A percentile compares a stretch with the other conserved stretches of the same genome.
These are phyloP conservation scores for Urocolius indicus DNA, from an alignment of 2,113 vertebrate genomes.

Conservation along the genomic window DNA sequence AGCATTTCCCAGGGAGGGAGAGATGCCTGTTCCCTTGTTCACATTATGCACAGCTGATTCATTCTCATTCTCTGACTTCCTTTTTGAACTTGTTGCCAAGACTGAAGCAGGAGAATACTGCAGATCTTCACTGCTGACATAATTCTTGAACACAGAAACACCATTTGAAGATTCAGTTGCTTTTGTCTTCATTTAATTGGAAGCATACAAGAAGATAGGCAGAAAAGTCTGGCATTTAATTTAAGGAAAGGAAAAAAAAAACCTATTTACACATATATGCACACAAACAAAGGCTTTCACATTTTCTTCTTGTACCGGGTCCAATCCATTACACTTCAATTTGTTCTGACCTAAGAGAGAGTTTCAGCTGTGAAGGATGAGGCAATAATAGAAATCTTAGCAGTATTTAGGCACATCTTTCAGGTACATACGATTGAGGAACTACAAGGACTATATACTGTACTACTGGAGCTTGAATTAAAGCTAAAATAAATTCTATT, in stretches of 20 bases:
- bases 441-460: background rate
- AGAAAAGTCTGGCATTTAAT: background rate
- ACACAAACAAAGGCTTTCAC: slow-evolving; percentile 41
- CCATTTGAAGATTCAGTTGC: background rate
- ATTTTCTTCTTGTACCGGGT: slow-evolving; percentile 64
- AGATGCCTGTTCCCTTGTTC: slow-evolving; percentile 67
- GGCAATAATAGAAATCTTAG: slow-evolving; percentile 67
- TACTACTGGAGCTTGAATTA: background rate
- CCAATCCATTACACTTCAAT: slow-evolving; percentile 46
- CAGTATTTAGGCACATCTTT: slow-evolving; percentile 45
- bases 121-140: slow-evolving; percentile 12
- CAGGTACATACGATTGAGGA: slow-evolving; percentile 47
- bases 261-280: background rate
- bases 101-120: slow-evolving; percentile 5
- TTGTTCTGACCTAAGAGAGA: slow-evolving; percentile 22
- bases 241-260: background rate
- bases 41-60: background rate
- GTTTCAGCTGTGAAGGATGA: slow-evolving; percentile 42
- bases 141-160: slow-evolving; percentile 39
- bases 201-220: background rate
- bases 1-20: slow-evolving; percentile 72
- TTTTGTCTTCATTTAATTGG: slow-evolving; percentile 22
- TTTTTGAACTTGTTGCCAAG: slow-evolving; percentile 30
- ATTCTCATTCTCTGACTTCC: slow-evolving; percentile 48
- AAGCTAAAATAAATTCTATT: background rate